Conservation (phyloP, 1,140 invertebrate species). For the Pinna nobilis region DNA sequence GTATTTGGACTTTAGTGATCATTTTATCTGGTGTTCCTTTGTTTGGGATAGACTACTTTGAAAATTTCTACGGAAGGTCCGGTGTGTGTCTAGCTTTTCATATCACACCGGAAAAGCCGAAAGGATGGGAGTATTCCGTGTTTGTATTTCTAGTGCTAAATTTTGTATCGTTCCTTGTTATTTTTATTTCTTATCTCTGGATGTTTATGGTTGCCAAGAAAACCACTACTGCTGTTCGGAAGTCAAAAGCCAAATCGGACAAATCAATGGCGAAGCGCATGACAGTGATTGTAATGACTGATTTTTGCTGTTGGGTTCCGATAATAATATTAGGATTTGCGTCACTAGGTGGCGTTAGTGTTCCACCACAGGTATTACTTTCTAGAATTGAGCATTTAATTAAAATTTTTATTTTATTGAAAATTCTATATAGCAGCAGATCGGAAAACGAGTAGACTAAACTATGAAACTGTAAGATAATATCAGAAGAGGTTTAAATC, state of each 20-base stretch:
- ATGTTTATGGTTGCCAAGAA: conserved; percentile 78
- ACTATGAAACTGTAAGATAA: too few species aligned
- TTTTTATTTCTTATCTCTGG: conserved; percentile 78
- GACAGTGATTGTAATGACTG: conserved; percentile 78
- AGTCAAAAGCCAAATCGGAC: conserved; percentile 72
- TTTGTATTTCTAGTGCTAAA: conserved; percentile 79
- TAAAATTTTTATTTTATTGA: not conserved
- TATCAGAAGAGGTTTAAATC: too few species aligned
- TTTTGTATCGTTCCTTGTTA: conserved; percentile 77
- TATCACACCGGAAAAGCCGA: conserved; percentile 77
- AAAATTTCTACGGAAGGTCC: conserved; percentile 79
- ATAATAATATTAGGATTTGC: conserved; percentile 77
- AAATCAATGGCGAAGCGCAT: conserved; percentile 78
- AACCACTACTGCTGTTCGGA: conserved; percentile 74
- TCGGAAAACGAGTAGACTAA: too few species aligned
- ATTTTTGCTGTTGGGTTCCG: conserved; percentile 79
- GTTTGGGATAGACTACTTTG: conserved; percentile 75
- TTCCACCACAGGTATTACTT: conserved; percentile 74
- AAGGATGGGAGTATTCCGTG: conserved; percentile 80
- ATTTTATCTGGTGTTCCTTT: conserved; percentile 76
- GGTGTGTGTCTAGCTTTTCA: conserved; percentile 80
- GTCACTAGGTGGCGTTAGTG: conserved; percentile 75
- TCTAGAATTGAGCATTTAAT: not conserved
- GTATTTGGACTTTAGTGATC: conserved; percentile 75
- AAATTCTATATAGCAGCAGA: too few species aligned